Conservation (phyloP, 2,888 invertebrate species). For the Alcis repandata region DNA sequence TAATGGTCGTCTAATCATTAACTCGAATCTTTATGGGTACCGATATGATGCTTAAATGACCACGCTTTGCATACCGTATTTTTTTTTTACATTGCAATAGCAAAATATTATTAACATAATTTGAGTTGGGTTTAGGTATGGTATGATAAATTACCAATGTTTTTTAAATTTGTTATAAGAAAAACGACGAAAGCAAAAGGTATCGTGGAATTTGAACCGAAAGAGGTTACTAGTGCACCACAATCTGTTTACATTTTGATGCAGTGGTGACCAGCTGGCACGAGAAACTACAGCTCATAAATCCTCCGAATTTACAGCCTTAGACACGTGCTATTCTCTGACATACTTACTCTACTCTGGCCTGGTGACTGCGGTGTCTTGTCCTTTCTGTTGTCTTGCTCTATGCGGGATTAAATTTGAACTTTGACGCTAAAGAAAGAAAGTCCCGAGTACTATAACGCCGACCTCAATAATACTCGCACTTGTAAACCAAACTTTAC, state of each 20-base stretch:
- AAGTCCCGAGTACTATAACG: not conserved
- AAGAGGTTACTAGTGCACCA: constrained; percentile 5
- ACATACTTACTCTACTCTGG: constrained; percentile 9
- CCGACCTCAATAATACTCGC: not conserved
- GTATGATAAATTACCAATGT: too few species aligned
- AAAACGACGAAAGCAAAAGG: not conserved
- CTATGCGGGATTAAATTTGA: not conserved
- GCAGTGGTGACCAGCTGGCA: constrained; percentile 60
- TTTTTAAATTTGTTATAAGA: too few species aligned
- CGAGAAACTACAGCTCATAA: constrained; percentile 64
- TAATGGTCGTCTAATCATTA: too few species aligned
- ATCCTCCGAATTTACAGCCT: constrained; percentile 63
- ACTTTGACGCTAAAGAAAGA: not conserved
- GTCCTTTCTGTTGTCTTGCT: not conserved
- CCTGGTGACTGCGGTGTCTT: constrained; percentile 17
- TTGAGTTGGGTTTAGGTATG: too few species aligned
- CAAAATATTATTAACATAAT: too few species aligned
- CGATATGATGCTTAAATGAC: too few species aligned
- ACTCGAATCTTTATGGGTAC: too few species aligned
- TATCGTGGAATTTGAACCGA: not conserved
- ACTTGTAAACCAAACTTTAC: not conserved
- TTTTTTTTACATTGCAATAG: too few species aligned
- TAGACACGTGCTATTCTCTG: constrained; percentile 46
- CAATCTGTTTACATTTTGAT: constrained; percentile 44
- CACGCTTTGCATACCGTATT: too few species aligned